phyloP scores from a whole-genome alignment of 37 sponge, comb jelly and placozoan genomes.

The Cliona cf. orientalis region DNA sequence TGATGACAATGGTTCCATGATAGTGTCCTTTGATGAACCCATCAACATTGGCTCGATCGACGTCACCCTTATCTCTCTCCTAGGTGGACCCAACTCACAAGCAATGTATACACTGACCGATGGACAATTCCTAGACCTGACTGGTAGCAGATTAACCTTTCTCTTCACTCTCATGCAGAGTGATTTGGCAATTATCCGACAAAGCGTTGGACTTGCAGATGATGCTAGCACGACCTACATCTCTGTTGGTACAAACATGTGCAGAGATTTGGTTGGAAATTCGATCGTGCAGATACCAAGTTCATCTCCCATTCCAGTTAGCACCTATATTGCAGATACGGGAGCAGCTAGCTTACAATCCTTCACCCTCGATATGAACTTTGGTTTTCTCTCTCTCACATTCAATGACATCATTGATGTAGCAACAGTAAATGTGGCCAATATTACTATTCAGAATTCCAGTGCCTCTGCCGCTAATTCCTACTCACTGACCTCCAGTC shows the following conservation, averaged over 20 bases:
- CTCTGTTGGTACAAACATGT: background rate
- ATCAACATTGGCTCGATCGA: constrained; percentile 18
- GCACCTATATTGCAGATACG: constrained; percentile 11
- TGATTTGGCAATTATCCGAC: constrained; percentile 10
- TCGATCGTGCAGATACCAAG: background rate
- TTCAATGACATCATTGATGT: constrained; percentile 28
- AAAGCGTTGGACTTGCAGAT: constrained; percentile 1
- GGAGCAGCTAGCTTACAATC: background rate
- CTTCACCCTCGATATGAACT: constrained; percentile 17
- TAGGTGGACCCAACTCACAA: background rate
- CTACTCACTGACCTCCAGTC: background rate
- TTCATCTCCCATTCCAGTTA: constrained; percentile 6
- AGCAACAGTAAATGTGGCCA: background rate
- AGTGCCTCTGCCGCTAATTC: background rate
- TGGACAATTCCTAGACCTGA: background rate
- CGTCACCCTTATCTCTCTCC: constrained; percentile 1
- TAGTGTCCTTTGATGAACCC: constrained; percentile 15
- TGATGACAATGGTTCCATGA: constrained; percentile 21
- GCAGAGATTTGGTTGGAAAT: constrained; percentile 1
- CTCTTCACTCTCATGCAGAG: background rate
- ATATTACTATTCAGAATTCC: constrained; percentile 15
- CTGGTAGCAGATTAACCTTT: background rate
- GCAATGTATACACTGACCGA: background rate
- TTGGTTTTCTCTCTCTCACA: background rate
- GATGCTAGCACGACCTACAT: constrained; percentile 5